phyloP scores from a whole-genome alignment of 2,888 invertebrate genomes.

The Patella depressa region DNA sequence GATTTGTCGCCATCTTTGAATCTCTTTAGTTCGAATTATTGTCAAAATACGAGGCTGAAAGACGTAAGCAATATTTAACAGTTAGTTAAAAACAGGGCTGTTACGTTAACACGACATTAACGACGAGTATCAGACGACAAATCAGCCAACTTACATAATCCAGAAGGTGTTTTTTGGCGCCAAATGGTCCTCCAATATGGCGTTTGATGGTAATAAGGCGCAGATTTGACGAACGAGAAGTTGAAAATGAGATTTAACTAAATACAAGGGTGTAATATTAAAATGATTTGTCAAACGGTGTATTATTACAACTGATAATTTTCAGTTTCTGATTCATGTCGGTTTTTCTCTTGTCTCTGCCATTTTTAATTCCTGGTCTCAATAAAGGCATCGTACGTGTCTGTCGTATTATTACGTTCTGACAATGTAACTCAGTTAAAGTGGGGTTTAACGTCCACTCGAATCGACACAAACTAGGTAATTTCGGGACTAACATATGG shows the following conservation, averaged over 20 bases:
- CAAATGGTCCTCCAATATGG: not conserved
- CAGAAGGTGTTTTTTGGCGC: slow-evolving; percentile 6
- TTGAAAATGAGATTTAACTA: not conserved
- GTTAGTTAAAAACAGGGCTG: not conserved
- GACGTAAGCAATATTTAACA: not conserved
- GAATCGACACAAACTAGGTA: no score
- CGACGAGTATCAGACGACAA: slow-evolving; percentile 5
- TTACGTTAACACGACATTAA: slow-evolving; percentile 12
- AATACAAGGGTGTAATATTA: no score
- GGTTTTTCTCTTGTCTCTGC: no score
- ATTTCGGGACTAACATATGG: no score
- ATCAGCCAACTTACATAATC: slow-evolving; percentile 6
- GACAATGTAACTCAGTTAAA: no score
- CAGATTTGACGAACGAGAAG: slow-evolving; percentile 4
- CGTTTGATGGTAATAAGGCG: slow-evolving; percentile 1
- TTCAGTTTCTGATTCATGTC: no score
- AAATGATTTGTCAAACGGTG: no score
- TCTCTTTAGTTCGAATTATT: slow-evolving; percentile 9
- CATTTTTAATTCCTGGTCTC: no score
- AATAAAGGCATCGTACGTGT: no score
- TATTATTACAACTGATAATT: no score
- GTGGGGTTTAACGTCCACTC: no score
- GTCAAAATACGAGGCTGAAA: not conserved
- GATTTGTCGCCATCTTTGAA: not conserved
- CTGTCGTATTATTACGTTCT: no score